phyloP scores from a whole-genome alignment of 2,797 vertebrate genomes.

The Karalla daura region DNA sequence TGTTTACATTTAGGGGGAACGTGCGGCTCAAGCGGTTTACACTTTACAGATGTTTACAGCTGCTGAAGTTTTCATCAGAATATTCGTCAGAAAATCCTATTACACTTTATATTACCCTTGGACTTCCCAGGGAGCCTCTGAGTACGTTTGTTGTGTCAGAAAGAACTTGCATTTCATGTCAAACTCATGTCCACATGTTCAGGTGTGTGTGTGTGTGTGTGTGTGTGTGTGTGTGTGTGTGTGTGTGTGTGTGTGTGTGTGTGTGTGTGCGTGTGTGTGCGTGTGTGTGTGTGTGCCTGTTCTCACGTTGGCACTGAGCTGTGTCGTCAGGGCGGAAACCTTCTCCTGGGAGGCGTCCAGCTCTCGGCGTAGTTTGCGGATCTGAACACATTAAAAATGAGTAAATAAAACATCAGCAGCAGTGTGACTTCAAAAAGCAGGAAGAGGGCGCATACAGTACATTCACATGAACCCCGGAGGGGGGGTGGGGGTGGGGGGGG shows the following conservation, averaged over 20 bases:
- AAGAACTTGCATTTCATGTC: neutral
- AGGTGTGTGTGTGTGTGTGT: neutral
- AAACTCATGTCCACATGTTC: neutral
- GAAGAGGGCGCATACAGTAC: no score
- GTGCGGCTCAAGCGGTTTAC: no score
- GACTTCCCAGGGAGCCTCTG: no score
- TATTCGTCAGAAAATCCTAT: no score
- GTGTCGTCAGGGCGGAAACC: slow-evolving; percentile 96
- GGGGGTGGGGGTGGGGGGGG: no score
- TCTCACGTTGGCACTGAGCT: slow-evolving; percentile 94
- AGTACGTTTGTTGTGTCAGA: neutral
- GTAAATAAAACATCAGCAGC: no score
- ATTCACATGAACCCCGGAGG: no score
- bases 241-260: neutral
- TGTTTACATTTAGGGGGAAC: no score
- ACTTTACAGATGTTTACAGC: no score
- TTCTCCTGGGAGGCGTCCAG: slow-evolving; percentile 98
- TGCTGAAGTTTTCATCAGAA: no score
- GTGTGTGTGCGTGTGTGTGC: slow-evolving; percentile 10
- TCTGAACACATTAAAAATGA: slow-evolving; percentile 80
- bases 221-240: slow-evolving; percentile 1
- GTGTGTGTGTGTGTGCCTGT: neutral
- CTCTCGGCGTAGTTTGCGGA: slow-evolving; percentile 95
- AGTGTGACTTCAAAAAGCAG: slow-evolving; percentile 16
- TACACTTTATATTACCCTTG: neutral